Percentiles rank a stretch among this genome's conserved stretches.
Conservation (phyloP, 1,140 invertebrate species). For the Orchesella cincta region DNA sequence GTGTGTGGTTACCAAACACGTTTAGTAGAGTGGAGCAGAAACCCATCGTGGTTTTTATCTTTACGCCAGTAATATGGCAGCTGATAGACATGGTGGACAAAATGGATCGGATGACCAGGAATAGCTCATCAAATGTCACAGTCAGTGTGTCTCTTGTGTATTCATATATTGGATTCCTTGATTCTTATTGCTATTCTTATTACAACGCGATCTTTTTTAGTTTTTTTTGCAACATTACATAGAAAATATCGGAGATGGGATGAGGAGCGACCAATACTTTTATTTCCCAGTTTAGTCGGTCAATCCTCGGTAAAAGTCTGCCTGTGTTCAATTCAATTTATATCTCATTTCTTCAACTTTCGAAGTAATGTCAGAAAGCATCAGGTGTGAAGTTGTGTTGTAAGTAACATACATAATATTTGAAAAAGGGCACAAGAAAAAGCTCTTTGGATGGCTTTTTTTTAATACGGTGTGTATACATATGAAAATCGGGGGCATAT, state of each 20-base stretch:
- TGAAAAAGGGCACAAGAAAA: constrained; percentile 20
- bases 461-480: neutral
- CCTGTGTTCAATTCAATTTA: too few species aligned
- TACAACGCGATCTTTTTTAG: neutral
- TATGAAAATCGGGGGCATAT: neutral
- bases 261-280: too few species aligned
- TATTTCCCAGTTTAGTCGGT: too few species aligned
- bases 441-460: neutral
- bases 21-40: too few species aligned
- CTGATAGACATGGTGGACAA: neutral
- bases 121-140: constrained; percentile 11
- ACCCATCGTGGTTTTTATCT: too few species aligned
- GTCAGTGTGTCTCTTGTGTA: neutral
- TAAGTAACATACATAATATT: too few species aligned
- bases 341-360: too few species aligned
- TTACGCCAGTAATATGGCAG: too few species aligned
- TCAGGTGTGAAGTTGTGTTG: neutral
- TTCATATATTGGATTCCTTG: neutral
- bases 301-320: too few species aligned
- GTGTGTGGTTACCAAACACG: too few species aligned
- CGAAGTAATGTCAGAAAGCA: constrained; percentile 19
- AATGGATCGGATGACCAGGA: neutral
- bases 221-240: constrained; percentile 28
- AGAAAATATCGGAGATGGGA: neutral
- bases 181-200: neutral